Percentiles rank a stretch among this genome's conserved stretches.
Evolutionary conservation across 2,113 vertebrate species (phyloP).

Genomic region (Nothobranchius kuhntae): DNA sequence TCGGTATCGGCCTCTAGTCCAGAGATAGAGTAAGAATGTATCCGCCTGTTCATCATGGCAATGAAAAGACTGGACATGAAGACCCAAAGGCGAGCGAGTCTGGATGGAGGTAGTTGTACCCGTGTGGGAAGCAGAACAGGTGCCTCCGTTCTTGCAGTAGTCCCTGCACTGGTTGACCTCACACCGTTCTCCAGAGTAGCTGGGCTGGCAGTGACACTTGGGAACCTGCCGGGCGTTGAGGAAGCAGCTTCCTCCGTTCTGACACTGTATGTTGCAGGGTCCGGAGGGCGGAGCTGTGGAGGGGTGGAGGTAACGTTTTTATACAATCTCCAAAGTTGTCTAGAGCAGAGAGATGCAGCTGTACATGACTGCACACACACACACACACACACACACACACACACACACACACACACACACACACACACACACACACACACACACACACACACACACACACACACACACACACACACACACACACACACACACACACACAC

Average conservation of each 20-base stretch:
- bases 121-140: constrained; percentile 88
- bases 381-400: too few relatives aligned
- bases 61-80: too few relatives aligned
- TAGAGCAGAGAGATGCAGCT: background rate
- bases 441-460: too few relatives aligned
- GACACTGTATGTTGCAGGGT: constrained; percentile 87
- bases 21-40: too few relatives aligned
- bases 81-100: background rate
- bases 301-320: background rate
- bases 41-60: background rate
- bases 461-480: too few relatives aligned
- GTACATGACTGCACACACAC: background rate
- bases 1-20: too few relatives aligned
- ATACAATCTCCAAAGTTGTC: background rate
- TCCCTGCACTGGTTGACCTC: constrained; percentile 92
- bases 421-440: too few relatives aligned
- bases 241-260: constrained; percentile 93
- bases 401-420: too few relatives aligned
- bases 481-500: too few relatives aligned
- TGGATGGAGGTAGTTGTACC: constrained; percentile 70
- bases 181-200: constrained; percentile 90
- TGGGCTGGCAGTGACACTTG: constrained; percentile 95
- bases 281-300: constrained; percentile 78
- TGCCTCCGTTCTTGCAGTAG: constrained; percentile 93
- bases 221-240: constrained; percentile 89